Evolutionary conservation across 1,140 invertebrate genomes (phyloP).

Genomic region (Leguminivora glycinivorella): DNA sequence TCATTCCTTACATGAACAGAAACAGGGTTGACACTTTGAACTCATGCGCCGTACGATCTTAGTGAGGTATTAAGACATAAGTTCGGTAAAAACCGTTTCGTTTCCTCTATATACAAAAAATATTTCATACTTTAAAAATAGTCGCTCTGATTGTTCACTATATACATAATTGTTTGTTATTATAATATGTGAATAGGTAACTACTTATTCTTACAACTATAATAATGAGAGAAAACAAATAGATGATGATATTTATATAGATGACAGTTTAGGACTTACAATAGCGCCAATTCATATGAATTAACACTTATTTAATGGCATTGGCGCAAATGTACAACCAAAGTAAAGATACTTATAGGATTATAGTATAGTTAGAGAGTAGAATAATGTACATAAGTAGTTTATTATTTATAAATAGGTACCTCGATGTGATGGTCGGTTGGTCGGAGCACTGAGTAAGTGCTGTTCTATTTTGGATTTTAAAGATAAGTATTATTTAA

Average conservation of each 20-base stretch:
- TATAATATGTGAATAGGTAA: not conserved
- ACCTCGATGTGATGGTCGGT: not conserved
- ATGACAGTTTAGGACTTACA: not conserved
- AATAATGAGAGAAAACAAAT: not conserved
- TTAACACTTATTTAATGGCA: not conserved
- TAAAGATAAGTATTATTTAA: not conserved
- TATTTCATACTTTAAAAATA: constrained; percentile 44
- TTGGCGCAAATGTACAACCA: not conserved
- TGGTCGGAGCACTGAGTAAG: not conserved
- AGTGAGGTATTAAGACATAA: constrained; percentile 29
- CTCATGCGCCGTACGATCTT: not conserved
- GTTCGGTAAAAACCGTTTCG: constrained; percentile 30
- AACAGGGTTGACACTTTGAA: not conserved
- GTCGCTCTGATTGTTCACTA: constrained; percentile 41
- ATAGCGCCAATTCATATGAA: not conserved
- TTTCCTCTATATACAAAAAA: constrained; percentile 37
- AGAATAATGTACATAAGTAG: not conserved
- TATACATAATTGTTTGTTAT: constrained; percentile 19
- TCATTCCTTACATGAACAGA: not conserved
- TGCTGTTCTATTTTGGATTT: too few species aligned
- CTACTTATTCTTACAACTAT: not conserved
- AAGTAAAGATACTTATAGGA: not conserved
- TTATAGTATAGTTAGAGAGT: constrained; percentile 1
- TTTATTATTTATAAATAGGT: not conserved
- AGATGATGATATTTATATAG: not conserved